phyloP scores from a whole-genome alignment of 1,140 invertebrate species.

The Diorhabda carinulata region DNA sequence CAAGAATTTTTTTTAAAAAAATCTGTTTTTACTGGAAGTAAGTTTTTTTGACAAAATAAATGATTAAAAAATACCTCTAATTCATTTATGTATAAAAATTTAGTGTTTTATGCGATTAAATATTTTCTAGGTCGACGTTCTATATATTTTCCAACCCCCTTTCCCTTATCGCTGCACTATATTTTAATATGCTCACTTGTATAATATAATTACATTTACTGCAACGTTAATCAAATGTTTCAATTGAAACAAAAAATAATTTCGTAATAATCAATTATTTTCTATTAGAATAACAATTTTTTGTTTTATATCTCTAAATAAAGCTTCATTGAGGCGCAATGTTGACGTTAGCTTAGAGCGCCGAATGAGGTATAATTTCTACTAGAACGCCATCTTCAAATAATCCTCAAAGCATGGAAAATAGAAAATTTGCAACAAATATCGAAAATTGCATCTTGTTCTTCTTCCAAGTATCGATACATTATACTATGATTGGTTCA shows the following conservation, averaged over 20 bases:
- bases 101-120: background rate
- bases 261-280: background rate
- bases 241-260: background rate
- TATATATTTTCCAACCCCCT: no score
- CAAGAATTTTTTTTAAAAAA: background rate
- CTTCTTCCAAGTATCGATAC: no score
- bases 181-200: conserved; percentile 9
- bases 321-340: no score
- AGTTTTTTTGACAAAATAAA: background rate
- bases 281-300: background rate
- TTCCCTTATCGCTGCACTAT: background rate
- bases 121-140: background rate
- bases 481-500: no score
- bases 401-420: no score
- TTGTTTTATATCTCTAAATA: conserved; percentile 8
- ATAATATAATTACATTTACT: conserved; percentile 10
- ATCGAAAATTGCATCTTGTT: no score
- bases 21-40: background rate
- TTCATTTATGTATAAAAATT: background rate
- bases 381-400: no score
- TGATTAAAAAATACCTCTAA: background rate
- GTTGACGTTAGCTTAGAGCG: no score
- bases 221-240: background rate
- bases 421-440: no score
- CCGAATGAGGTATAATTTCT: no score